Conservation (phyloP, 2,113 vertebrate species). For the Entomyzon cyanotis region DNA sequence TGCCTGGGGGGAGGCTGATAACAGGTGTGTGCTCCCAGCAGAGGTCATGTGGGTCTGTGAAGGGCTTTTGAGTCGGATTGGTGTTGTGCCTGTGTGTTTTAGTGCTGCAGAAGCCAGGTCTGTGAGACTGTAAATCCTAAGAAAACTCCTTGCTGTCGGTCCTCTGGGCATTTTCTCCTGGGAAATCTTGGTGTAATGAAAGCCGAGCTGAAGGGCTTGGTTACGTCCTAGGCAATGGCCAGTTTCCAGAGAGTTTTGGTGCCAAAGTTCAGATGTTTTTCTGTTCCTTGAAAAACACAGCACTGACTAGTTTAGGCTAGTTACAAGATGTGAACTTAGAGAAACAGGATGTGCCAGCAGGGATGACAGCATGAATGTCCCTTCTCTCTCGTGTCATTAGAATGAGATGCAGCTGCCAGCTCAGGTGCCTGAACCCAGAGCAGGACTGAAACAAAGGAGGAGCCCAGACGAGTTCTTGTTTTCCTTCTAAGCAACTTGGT, state of each 20-base stretch:
- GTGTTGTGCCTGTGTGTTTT: background rate
- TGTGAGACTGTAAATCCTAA: background rate
- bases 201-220: background rate
- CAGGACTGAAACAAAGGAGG: slow-evolving; percentile 40
- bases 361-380: slow-evolving; percentile 29
- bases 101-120: background rate
- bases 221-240: background rate
- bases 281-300: background rate
- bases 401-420: slow-evolving; percentile 41
- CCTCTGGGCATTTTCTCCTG: background rate
- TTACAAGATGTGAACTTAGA: slow-evolving; percentile 14
- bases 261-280: slow-evolving; percentile 35
- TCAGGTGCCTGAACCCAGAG: slow-evolving; percentile 34
- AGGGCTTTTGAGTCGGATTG: background rate
- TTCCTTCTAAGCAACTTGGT: slow-evolving; percentile 51
- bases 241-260: slow-evolving; percentile 23
- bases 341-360: slow-evolving; percentile 55
- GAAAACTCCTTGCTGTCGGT: background rate
- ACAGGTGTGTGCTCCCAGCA: background rate
- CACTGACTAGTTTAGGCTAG: background rate
- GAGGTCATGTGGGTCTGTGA: background rate
- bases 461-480: slow-evolving; percentile 18
- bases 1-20: background rate
- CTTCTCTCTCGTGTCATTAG: slow-evolving; percentile 17
- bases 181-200: background rate